Evolutionary conservation across 2,797 vertebrate genomes (phyloP).

Genomic region (Channallabes apus): DNA sequence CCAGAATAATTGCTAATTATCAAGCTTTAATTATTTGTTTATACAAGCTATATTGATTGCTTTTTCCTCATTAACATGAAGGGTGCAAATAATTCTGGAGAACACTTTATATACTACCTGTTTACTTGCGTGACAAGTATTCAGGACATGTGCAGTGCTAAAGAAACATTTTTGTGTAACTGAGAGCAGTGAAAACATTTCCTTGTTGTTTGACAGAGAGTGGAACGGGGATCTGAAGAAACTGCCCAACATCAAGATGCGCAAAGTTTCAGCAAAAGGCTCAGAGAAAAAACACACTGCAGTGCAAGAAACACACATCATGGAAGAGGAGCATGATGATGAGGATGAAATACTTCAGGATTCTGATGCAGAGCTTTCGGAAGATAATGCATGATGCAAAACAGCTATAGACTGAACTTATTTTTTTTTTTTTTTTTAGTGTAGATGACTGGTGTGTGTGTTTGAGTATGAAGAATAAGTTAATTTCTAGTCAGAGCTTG

Average conservation of each 20-base stretch:
- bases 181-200: background rate
- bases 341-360: conserved; percentile 60
- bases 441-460: background rate
- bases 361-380: conserved; percentile 48
- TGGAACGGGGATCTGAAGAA: conserved; percentile 94
- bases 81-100: background rate
- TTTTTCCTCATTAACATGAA: background rate
- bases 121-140: background rate
- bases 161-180: too few species aligned
- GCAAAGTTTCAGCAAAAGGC: conserved; percentile 79
- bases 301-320: conserved; percentile 47
- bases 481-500: too few species aligned
- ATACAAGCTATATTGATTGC: too few species aligned
- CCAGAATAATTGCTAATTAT: background rate
- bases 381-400: background rate
- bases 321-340: conserved; percentile 56
- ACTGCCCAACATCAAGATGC: conserved; percentile 92
- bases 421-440: background rate
- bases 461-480: background rate
- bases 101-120: too few species aligned
- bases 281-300: conserved; percentile 37
- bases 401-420: background rate
- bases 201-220: conserved; percentile 72
- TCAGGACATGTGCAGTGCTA: too few species aligned
- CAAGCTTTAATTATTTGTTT: too few species aligned